Evolutionary conservation across 2,797 vertebrate genomes (phyloP).

Genomic region (Argentina silus): DNA sequence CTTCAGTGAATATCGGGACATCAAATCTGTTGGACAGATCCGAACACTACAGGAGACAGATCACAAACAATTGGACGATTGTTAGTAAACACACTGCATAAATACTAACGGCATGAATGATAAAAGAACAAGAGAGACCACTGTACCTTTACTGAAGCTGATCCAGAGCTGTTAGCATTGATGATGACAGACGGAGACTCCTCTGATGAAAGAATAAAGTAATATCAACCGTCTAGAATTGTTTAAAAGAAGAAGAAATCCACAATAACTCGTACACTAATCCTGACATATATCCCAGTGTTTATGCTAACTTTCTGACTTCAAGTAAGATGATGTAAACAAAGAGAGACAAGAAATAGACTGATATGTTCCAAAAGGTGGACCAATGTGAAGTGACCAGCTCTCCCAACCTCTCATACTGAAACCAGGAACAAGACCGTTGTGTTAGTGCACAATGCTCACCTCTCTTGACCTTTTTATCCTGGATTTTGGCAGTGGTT

Average conservation of each 20-base stretch:
- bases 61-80: neutral
- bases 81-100: neutral
- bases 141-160: slow-evolving; percentile 72
- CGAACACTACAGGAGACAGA: slow-evolving; percentile 68
- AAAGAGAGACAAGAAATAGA: too few species aligned
- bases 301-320: too few species aligned
- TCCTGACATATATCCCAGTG: too few species aligned
- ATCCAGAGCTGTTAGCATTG: slow-evolving; percentile 68
- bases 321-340: too few species aligned
- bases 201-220: slow-evolving; percentile 73
- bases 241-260: neutral
- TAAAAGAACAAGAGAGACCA: neutral
- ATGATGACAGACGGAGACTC: slow-evolving; percentile 77
- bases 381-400: too few species aligned
- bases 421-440: too few species aligned
- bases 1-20: slow-evolving; percentile 97
- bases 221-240: neutral
- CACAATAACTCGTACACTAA: neutral
- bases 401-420: too few species aligned
- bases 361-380: too few species aligned
- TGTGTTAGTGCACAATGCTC: slow-evolving; percentile 3
- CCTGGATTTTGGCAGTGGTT: slow-evolving; percentile 92
- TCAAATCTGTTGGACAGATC: slow-evolving; percentile 87
- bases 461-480: slow-evolving; percentile 97
- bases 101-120: neutral